A percentile compares a stretch with the other conserved stretches of the same genome.
phyloP scores from a whole-genome alignment of 2,113 vertebrate genomes.

The Phylloscopus trochilus region DNA sequence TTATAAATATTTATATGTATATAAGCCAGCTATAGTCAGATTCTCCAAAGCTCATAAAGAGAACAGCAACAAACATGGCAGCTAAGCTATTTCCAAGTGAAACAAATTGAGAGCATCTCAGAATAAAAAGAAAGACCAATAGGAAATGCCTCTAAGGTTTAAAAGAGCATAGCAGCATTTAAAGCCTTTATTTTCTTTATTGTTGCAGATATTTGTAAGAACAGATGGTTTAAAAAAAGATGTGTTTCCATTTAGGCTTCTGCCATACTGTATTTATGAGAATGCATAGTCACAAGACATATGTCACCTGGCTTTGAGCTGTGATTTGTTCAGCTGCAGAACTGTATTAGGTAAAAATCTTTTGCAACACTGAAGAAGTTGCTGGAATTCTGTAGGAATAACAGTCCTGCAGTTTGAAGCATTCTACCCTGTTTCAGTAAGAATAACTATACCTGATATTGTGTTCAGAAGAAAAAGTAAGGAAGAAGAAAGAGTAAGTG shows the following conservation, averaged over 20 bases:
- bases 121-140: background rate
- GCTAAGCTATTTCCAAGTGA: background rate
- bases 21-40: background rate
- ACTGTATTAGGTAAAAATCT: background rate
- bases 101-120: background rate
- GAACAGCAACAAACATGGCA: slow-evolving; percentile 1
- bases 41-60: background rate
- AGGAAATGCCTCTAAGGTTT: background rate
- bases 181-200: slow-evolving; percentile 31
- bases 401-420: background rate
- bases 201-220: slow-evolving; percentile 49
- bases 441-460: background rate
- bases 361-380: background rate
- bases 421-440: background rate
- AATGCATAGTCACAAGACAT: slow-evolving; percentile 29
- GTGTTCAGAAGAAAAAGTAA: background rate
- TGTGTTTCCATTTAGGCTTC: slow-evolving; percentile 43
- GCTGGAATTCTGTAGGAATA: background rate
- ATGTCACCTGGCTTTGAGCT: slow-evolving; percentile 25
- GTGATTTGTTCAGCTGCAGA: slow-evolving; percentile 2
- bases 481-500: background rate
- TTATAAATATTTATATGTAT: background rate
- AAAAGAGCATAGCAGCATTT: background rate
- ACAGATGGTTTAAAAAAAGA: slow-evolving; percentile 53
- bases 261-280: slow-evolving; percentile 23